These are phyloP conservation scores for Gobionotothen gibberifrons DNA, from an alignment of 2,797 vertebrate species.

Conservation along the genomic window DNA sequence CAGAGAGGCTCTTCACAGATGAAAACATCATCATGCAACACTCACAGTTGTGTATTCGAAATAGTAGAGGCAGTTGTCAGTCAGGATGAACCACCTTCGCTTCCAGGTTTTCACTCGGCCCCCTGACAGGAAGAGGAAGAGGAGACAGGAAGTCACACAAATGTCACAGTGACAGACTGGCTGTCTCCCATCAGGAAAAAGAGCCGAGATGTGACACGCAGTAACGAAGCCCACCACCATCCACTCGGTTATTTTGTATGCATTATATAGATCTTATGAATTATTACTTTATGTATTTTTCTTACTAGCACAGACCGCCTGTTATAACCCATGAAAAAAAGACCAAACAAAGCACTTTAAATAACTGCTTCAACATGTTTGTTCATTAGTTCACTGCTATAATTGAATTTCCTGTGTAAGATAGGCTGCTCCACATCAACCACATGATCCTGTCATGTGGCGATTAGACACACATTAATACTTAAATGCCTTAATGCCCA, in stretches of 20 bases:
- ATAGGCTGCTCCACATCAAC: slow-evolving; percentile 21
- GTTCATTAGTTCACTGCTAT: neutral
- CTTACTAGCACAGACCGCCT: neutral
- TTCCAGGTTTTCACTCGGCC: slow-evolving; percentile 97
- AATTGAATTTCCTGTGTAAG: slow-evolving; percentile 26
- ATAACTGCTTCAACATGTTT: neutral
- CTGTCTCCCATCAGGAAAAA: slow-evolving; percentile 60
- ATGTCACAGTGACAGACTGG: slow-evolving; percentile 61
- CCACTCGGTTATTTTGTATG: neutral
- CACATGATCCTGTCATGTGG: slow-evolving; percentile 27
- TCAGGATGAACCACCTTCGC: slow-evolving; percentile 94
- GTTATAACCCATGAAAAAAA: slow-evolving; percentile 1
- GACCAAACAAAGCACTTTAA: neutral
- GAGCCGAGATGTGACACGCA: slow-evolving; percentile 39
- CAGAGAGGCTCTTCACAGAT: neutral
- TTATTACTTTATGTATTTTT: neutral
- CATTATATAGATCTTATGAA: neutral
- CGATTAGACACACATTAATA: slow-evolving; percentile 21
- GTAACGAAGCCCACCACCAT: slow-evolving; percentile 20
- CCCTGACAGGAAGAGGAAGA: slow-evolving; percentile 81
- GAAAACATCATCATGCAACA: slow-evolving; percentile 5
- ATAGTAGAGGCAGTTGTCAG: slow-evolving; percentile 96
- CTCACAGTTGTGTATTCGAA: slow-evolving; percentile 96
- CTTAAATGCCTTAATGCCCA: neutral
- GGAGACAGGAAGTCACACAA: slow-evolving; percentile 65